These are phyloP conservation scores for Probosciger aterrimus DNA, from an alignment of 2,113 vertebrate species.

Conservation along the genomic window DNA sequence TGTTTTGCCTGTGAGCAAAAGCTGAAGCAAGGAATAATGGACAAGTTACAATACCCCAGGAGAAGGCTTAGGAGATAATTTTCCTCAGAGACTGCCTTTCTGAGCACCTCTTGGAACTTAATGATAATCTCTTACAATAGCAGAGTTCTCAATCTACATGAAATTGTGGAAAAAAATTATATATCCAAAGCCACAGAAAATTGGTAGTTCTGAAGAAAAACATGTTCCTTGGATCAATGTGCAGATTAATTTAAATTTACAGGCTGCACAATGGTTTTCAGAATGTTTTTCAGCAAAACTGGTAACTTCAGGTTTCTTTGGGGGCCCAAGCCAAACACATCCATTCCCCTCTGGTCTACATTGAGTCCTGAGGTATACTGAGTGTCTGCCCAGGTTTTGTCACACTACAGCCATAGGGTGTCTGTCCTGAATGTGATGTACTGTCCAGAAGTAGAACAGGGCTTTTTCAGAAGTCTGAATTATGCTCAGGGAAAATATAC, in stretches of 20 bases:
- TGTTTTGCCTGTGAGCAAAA: not conserved
- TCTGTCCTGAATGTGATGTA: not conserved
- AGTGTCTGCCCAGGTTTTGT: not conserved
- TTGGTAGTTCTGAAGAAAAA: not conserved
- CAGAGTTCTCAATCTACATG: not conserved
- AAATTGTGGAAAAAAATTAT: not conserved
- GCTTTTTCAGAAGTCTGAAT: not conserved
- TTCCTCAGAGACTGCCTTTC: not conserved
- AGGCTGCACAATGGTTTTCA: not conserved
- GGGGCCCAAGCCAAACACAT: not conserved
- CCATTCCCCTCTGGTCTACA: not conserved
- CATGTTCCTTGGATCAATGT: not conserved
- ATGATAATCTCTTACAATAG: not conserved
- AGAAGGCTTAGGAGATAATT: not conserved
- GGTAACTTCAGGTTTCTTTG: rapidly evolving
- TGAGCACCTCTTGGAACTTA: not conserved
- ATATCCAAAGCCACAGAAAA: not conserved
- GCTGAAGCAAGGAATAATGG: not conserved
- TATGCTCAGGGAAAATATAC: not conserved
- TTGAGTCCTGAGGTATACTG: not conserved
- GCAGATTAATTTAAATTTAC: not conserved
- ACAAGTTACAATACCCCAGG: not conserved
- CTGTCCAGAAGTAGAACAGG: not conserved
- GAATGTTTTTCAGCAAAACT: not conserved
- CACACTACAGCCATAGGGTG: not conserved